Conservation (phyloP, 2,113 vertebrate genomes). For the Saguinus imperator region DNA sequence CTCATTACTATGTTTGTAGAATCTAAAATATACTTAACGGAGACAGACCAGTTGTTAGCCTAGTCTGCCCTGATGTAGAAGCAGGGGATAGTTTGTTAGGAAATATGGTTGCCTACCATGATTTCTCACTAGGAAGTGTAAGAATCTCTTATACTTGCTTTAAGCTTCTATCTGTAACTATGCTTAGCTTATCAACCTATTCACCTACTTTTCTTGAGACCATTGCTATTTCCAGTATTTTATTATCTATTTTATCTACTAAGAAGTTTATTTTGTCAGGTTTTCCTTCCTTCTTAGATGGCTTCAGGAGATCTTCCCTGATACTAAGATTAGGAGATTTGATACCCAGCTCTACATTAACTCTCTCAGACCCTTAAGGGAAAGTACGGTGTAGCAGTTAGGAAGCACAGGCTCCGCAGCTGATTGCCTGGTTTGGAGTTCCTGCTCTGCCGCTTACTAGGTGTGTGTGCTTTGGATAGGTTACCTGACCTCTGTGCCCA, state of each 20-base stretch:
- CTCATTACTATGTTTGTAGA: slow-evolving; percentile 19
- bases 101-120: neutral
- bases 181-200: neutral
- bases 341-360: neutral
- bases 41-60: neutral
- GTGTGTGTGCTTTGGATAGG: neutral
- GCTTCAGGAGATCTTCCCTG: neutral
- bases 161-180: neutral
- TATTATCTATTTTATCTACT: neutral
- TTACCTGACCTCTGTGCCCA: neutral
- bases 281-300: slow-evolving; percentile 2
- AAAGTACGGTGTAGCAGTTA: neutral
- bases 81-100: neutral
- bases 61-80: neutral
- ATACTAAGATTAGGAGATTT: neutral
- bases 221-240: neutral
- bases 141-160: slow-evolving; percentile 2
- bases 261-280: neutral
- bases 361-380: neutral
- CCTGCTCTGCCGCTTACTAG: neutral
- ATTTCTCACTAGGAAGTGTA: slow-evolving; percentile 25
- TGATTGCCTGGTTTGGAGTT: neutral
- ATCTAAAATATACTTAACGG: neutral
- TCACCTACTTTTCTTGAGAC: neutral
- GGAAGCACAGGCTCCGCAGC: neutral